Evolutionary conservation across 2,888 invertebrate genomes (phyloP).

Genomic region (Lasioglossum vierecki): DNA sequence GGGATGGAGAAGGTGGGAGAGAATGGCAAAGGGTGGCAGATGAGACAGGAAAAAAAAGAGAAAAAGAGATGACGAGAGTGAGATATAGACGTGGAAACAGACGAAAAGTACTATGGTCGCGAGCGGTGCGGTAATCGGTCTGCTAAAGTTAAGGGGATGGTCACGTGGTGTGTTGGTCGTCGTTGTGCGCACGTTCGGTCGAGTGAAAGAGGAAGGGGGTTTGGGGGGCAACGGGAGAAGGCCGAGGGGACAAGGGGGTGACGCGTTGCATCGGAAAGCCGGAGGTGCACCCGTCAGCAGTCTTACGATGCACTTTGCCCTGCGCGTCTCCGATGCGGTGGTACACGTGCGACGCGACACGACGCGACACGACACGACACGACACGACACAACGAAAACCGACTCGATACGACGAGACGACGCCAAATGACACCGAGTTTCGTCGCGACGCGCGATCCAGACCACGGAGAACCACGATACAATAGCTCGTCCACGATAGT

Average conservation of each 20-base stretch:
- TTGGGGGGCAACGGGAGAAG: slow-evolving; percentile 14
- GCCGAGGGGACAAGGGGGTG: slow-evolving; percentile 47
- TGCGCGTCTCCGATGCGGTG: slow-evolving; percentile 64
- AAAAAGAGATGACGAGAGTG: neutral
- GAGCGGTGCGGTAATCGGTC: slow-evolving; percentile 66
- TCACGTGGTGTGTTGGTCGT: slow-evolving; percentile 62
- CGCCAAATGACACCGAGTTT: slow-evolving; percentile 15
- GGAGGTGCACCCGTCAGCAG: slow-evolving; percentile 72
- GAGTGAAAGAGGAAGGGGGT: slow-evolving; percentile 32
- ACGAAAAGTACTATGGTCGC: slow-evolving; percentile 31
- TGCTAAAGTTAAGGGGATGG: slow-evolving; percentile 65
- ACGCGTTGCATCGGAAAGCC: slow-evolving; percentile 71
- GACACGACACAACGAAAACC: slow-evolving; percentile 1
- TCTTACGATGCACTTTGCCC: slow-evolving; percentile 77
- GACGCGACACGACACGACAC: neutral
- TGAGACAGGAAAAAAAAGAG: no score
- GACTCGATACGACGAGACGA: slow-evolving; percentile 12
- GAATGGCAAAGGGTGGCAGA: neutral
- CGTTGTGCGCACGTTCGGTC: slow-evolving; percentile 64
- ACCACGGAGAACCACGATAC: slow-evolving; percentile 24
- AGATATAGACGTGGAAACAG: slow-evolving; percentile 7
- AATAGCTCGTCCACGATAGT: slow-evolving; percentile 29
- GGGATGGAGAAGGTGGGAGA: neutral
- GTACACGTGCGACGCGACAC: slow-evolving; percentile 57
- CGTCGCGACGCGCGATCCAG: slow-evolving; percentile 25